Base-by-base conservation (phyloP, 1,140 invertebrate genomes). In the Brachionus koreanus region DNA sequence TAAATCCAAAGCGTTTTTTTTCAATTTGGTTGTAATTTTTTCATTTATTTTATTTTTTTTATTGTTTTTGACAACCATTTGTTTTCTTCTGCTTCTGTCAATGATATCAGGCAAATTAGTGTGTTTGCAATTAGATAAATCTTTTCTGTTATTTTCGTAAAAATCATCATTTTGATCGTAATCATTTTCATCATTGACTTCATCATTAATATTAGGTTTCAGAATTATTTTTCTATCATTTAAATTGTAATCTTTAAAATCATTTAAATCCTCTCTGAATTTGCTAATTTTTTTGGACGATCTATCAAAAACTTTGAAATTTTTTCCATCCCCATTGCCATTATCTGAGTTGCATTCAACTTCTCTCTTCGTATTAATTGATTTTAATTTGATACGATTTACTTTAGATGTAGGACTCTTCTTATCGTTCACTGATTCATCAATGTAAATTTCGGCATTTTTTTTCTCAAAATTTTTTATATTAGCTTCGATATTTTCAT, bases 141-240 rank as follows among this genome's bases (percentile, higher is more conserved):
- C n/a, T 57, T 57, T 57, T 57, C 19, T 57, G 9, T 57, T 19
- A 57, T 57, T 19, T n/a, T 13, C 57, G n/a, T 69, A 25, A 25
- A 23, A 25, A 81, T 77, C 23, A 7, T 69, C 16, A 67, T n/a
- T 35, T 5, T 67, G 13, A n/a, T 67, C 63, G 33, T n/a, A 12
- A 57, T 57, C 23, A 6, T 57, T 19, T 57, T 33, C 29, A 5
- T 67, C 23, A 67, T 65, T 33, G 10, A 7, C 23, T 82, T 46
- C 13, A 52, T 79, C 46, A 25, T 77, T 57, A 16, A 85, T 86
- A 86, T 86, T 89, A 88, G 88, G 89, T 83, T 88, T 85, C 84
- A 89, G 87, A 46, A 87, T 88, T 10, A 86, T 85, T 83, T 90
- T 84, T 76, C 43, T 86, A 63, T 10, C 23, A 52, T 43, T 82